A percentile compares a stretch with the other conserved stretches of the same genome.
Conservation (phyloP, 2,797 vertebrate species). For the Yasuhikotakia modesta region DNA sequence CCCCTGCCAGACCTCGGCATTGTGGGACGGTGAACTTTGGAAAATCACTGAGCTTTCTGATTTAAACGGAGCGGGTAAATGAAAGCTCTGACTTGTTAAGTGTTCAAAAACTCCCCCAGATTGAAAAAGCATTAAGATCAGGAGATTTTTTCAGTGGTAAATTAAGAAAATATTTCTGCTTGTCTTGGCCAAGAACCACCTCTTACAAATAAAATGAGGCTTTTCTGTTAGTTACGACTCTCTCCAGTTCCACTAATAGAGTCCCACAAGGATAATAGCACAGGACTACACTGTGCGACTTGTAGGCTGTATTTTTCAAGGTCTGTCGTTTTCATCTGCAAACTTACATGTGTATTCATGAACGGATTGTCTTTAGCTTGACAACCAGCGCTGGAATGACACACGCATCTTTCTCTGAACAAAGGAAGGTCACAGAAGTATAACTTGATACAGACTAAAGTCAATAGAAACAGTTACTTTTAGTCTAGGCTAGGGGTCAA, state of each 20-base stretch:
- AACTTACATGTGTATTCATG: background rate
- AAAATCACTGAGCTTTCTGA: conserved; percentile 53
- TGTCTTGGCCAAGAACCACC: conserved; percentile 58
- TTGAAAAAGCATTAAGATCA: conserved; percentile 60
- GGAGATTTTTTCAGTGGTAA: conserved; percentile 55
- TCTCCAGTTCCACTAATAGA: conserved; percentile 49
- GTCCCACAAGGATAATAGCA: conserved; percentile 44
- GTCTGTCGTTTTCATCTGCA: background rate
- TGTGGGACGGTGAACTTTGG: conserved; percentile 53
- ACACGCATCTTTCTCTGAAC: no score
- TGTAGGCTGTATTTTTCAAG: conserved; percentile 6
- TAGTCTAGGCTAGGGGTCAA: no score
- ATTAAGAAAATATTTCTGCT: conserved; percentile 64
- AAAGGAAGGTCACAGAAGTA: no score
- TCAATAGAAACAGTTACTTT: no score
- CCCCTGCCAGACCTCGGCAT: conserved; percentile 46
- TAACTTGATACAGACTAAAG: no score
- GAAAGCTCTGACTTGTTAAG: conserved; percentile 59
- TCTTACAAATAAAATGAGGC: conserved; percentile 48
- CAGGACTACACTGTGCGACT: conserved; percentile 19
- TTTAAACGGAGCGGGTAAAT: conserved; percentile 57
- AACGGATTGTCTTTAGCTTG: background rate
- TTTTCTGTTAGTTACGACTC: conserved; percentile 52
- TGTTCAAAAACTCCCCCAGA: conserved; percentile 56
- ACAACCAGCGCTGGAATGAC: no score